Base-by-base conservation (phyloP, 2,888 invertebrate genomes). In the Xanthorhoe spadicearia region DNA sequence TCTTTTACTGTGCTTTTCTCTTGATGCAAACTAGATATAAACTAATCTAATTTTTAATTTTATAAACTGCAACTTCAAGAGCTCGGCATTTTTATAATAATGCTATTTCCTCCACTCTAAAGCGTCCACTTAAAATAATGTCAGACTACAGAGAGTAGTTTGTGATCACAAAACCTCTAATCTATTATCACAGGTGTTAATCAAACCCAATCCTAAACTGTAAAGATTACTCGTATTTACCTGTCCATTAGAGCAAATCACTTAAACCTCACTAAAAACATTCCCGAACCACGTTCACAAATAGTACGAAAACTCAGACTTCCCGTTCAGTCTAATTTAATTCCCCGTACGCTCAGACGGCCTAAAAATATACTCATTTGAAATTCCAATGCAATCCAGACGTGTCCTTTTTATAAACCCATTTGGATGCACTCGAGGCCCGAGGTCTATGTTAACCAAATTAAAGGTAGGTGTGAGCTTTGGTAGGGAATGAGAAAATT, bases 291-390 rank as follows among this genome's bases (percentile, higher is more conserved):
- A 83, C 82, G 83, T 84, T 76, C 80, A 81, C 80, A 85, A 85
- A 86, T 79, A 84, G 73, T 73, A 75, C 76, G 48, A 48, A 43
- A 43, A 17, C 48, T 48, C 48, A 65, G 76, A 78, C 78, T 84
- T 80, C 79, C 85, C 80, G 82, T 82, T 80, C 78, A 78, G 73
- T 80, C 80, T 89, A 88, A 90, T 90, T 89, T 85, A 88, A 90
- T 91, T 87, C 83, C 77, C 81, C 77, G 81, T 83, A 83, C 87
- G 85, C 85, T 86, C 88, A 85, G 88, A 86, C 87, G 73, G 84
- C 85, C 87, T 87, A 89, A 90, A 90, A 90, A 88, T 86, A 83
- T 78, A 83, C 86, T 88, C 89, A 91, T 91, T 89, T 92, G 85
- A 89, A 91, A 86, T 89, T 89, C 89, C 82, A 85, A 90, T 90